These are phyloP conservation scores for Tetranychus piercei DNA, from an alignment of 2,888 invertebrate species.

Conservation along the genomic window DNA sequence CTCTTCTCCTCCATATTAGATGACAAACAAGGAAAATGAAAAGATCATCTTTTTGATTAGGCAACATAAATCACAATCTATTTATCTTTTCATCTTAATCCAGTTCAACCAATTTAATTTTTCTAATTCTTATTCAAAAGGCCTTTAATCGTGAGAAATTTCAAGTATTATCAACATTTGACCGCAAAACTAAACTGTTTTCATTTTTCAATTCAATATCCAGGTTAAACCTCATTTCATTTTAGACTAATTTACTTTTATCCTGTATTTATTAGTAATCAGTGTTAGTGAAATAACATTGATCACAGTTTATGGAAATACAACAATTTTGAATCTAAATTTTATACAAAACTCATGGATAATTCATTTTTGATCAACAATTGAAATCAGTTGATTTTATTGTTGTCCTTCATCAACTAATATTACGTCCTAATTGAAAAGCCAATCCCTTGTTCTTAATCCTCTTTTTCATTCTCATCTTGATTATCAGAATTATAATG, in stretches of 20 bases:
- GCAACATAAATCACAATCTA: neutral
- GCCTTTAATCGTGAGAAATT: neutral
- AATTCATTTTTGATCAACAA: no score
- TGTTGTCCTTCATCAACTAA: neutral
- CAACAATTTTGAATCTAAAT: no score
- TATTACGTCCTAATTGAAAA: neutral
- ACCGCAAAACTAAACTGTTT: neutral
- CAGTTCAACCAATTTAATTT: neutral
- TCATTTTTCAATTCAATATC: neutral
- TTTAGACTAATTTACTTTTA: neutral
- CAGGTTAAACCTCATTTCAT: neutral
- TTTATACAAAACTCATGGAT: no score
- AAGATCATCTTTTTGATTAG: neutral
- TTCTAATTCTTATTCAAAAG: neutral
- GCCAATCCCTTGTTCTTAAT: slow-evolving; percentile 1
- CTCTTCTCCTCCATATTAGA: neutral
- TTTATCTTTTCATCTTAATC: neutral
- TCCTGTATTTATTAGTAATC: no score
- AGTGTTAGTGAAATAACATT: no score
- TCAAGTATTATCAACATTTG: neutral
- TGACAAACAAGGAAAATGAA: neutral
- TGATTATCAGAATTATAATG: neutral
- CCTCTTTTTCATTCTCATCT: neutral
- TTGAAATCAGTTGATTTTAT: neutral
- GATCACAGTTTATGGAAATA: no score